Percentiles rank a stretch among this genome's conserved stretches.
Conservation (phyloP, 2,113 vertebrate species). For the Protomyctophum bolini region DNA sequence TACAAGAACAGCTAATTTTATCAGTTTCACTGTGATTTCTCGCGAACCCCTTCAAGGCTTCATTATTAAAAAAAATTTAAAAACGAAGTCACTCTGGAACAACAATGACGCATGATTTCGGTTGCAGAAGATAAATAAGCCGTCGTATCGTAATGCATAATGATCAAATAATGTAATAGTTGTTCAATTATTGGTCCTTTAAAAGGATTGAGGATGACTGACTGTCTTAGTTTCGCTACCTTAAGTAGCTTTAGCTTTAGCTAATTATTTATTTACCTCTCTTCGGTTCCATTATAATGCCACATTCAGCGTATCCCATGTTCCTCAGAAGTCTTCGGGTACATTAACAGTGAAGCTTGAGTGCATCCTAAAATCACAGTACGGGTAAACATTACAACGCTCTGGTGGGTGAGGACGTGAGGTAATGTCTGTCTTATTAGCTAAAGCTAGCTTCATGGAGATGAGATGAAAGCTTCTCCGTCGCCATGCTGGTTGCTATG, state of each 20-base stretch:
- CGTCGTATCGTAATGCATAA: too few relatives aligned
- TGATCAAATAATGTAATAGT: too few relatives aligned
- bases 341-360: not conserved
- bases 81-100: too few relatives aligned
- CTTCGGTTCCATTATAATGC: slow-evolving; percentile 63
- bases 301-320: slow-evolving; percentile 60
- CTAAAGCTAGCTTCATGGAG: slow-evolving; percentile 36
- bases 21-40: too few relatives aligned
- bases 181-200: too few relatives aligned
- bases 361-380: slow-evolving; percentile 3
- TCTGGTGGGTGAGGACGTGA: not conserved
- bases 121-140: too few relatives aligned
- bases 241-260: slow-evolving; percentile 26
- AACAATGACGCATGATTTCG: too few relatives aligned
- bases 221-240: not conserved
- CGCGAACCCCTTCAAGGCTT: too few relatives aligned
- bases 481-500: slow-evolving; percentile 82
- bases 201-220: too few relatives aligned
- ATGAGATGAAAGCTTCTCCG: slow-evolving; percentile 60
- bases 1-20: too few relatives aligned
- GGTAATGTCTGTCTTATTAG: not conserved
- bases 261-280: slow-evolving; percentile 57
- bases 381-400: slow-evolving; percentile 35
- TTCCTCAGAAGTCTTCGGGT: slow-evolving; percentile 21
- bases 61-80: too few relatives aligned